Conservation (phyloP, 2,113 vertebrate genomes). For the Ceyx cyanopectus region DNA sequence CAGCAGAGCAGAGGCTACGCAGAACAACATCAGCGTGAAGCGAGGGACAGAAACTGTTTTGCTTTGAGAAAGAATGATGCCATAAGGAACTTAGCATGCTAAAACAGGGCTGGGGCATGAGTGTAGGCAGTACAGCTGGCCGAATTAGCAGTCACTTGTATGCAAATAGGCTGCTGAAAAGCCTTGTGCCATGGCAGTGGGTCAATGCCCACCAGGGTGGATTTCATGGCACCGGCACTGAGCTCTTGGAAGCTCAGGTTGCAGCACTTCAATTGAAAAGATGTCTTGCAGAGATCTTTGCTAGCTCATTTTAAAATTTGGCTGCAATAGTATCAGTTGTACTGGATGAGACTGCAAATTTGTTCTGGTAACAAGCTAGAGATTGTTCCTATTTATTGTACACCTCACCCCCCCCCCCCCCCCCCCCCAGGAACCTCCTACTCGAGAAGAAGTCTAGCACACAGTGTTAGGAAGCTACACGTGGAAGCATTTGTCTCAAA, state of each 20-base stretch:
- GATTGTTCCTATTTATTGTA: not conserved
- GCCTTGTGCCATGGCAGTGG: not conserved
- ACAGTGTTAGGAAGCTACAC: not conserved
- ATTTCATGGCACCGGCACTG: not conserved
- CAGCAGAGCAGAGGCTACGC: not conserved
- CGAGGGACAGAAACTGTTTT: not conserved
- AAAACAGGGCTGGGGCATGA: not conserved
- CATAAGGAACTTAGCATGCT: not conserved
- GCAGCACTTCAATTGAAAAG: not conserved
- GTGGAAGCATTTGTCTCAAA: not conserved
- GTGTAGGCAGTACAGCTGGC: not conserved
- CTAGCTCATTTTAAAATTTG: not conserved
- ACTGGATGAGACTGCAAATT: not conserved
- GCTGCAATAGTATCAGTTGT: not conserved
- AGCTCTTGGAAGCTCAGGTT: not conserved
- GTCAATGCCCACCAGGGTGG: not conserved
- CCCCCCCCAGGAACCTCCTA: not conserved
- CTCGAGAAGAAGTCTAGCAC: not conserved
- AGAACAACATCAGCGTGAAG: not conserved
- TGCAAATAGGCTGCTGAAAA: not conserved
- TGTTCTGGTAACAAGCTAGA: not conserved
- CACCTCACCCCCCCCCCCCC: too few species aligned
- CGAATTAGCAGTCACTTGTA: not conserved
- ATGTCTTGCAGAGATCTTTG: not conserved
- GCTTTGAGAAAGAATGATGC: not conserved